phyloP scores from a whole-genome alignment of 2,113 vertebrate species.

The Columba janthina region DNA sequence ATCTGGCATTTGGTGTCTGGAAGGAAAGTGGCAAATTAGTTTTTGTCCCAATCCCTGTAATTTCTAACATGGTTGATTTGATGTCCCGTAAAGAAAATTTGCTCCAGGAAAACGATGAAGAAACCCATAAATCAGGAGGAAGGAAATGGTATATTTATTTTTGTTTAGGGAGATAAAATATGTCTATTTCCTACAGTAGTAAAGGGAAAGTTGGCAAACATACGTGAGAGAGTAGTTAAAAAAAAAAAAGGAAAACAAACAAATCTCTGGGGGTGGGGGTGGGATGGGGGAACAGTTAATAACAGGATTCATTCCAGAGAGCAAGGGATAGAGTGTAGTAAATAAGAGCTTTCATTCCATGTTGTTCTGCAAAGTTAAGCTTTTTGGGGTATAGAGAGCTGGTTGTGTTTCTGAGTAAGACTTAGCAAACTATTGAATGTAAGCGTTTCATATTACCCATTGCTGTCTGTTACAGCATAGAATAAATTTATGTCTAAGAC shows the following conservation, averaged over 20 bases:
- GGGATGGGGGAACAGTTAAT: background rate
- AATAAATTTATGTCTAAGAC: background rate
- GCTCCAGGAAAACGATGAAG: background rate
- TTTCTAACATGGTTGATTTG: background rate
- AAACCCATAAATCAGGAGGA: background rate
- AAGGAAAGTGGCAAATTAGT: background rate
- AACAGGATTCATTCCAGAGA: background rate
- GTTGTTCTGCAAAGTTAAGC: background rate
- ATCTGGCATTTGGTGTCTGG: background rate
- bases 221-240: background rate
- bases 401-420: background rate
- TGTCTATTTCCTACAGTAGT: background rate
- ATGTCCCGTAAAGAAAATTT: background rate
- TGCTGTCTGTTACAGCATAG: background rate
- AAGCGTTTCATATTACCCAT: background rate
- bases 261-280: background rate
- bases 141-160: background rate
- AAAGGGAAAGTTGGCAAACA: background rate
- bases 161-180: background rate
- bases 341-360: slow-evolving; percentile 6
- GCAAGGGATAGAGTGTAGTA: background rate
- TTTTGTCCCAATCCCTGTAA: background rate
- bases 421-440: background rate
- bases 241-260: background rate
- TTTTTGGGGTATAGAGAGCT: background rate